These are phyloP conservation scores for Stenoptilia bipunctidactyla DNA, from an alignment of 2,888 invertebrate genomes.

Conservation along the genomic window DNA sequence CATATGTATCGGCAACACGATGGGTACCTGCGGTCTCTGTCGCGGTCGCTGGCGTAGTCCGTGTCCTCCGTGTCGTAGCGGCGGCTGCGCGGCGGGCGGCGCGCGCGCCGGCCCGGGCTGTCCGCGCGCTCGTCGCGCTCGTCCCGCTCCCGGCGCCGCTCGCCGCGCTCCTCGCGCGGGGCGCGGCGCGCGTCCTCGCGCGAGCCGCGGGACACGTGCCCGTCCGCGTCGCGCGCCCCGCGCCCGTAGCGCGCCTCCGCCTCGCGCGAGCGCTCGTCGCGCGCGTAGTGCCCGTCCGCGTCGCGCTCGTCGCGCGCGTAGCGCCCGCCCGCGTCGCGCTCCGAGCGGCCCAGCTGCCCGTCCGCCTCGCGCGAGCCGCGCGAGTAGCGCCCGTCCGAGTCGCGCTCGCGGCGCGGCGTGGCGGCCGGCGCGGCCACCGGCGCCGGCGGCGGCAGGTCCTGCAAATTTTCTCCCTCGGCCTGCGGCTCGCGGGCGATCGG, in stretches of 20 bases:
- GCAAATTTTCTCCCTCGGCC: conserved; percentile 69
- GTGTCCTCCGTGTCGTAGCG: conserved; percentile 77
- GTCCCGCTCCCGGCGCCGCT: conserved; percentile 12
- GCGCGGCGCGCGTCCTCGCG: conserved; percentile 40
- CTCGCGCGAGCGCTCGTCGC: conserved; percentile 9
- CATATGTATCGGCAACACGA: no score
- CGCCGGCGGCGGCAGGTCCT: conserved; percentile 46
- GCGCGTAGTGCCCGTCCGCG: not conserved
- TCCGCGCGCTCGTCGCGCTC: conserved; percentile 46
- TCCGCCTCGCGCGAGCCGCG: conserved; percentile 29
- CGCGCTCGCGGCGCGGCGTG: conserved; percentile 31
- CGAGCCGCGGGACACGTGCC: conserved; percentile 30
- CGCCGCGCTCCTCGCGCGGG: conserved; percentile 20
- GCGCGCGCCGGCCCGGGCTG: conserved; percentile 11
- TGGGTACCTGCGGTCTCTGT: conserved; percentile 68
- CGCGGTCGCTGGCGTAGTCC: conserved; percentile 77
- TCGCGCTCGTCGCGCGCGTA: not conserved
- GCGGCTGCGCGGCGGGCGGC: conserved; percentile 45
- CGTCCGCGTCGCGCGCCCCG: conserved; percentile 39
- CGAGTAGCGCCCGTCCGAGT: conserved; percentile 26
- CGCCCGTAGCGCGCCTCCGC: conserved; percentile 12
- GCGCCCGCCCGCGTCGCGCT: conserved; percentile 70
- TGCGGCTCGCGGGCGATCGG: conserved; percentile 31
- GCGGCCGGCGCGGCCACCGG: conserved; percentile 38
- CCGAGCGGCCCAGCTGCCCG: conserved; percentile 69